Evolutionary conservation across 2,797 vertebrate species (phyloP).

Genomic region (Remorina albescens): DNA sequence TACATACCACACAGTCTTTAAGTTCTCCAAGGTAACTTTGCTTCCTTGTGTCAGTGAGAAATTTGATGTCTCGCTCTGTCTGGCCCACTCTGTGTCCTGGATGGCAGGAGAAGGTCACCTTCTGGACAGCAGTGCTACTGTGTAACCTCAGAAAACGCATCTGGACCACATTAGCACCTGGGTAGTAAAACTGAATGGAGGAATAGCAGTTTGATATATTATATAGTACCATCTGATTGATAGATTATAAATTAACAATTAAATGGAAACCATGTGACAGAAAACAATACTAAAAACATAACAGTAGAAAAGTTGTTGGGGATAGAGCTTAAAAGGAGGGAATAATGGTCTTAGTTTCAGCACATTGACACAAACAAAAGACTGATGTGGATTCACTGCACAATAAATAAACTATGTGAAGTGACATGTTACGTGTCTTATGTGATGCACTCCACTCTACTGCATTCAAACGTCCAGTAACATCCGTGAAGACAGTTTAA

Average conservation of each 20-base stretch:
- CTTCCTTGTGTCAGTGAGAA: constrained; percentile 85
- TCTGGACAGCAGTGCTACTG: constrained; percentile 85
- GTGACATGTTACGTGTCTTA: neutral
- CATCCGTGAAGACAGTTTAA: neutral
- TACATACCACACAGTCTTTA: constrained; percentile 87
- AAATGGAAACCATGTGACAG: neutral
- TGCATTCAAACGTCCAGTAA: neutral
- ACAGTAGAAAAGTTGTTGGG: neutral
- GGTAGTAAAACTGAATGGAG: constrained; percentile 85
- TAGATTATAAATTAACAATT: too few relatives aligned
- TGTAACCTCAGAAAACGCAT: constrained; percentile 90
- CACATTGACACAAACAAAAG: neutral
- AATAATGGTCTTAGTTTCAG: neutral
- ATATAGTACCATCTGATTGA: too few relatives aligned
- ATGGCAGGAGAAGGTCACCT: constrained; percentile 87
- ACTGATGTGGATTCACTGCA: neutral
- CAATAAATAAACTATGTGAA: neutral
- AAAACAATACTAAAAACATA: neutral
- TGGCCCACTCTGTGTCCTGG: constrained; percentile 74
- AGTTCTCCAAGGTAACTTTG: constrained; percentile 87
- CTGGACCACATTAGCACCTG: constrained; percentile 87
- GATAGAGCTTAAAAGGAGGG: neutral
- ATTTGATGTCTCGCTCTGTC: constrained; percentile 80
- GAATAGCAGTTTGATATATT: neutral
- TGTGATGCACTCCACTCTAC: too few relatives aligned